Evolutionary conservation across 92 coral and sea anemone species (phyloP).

Genomic region (Metridium senile): DNA sequence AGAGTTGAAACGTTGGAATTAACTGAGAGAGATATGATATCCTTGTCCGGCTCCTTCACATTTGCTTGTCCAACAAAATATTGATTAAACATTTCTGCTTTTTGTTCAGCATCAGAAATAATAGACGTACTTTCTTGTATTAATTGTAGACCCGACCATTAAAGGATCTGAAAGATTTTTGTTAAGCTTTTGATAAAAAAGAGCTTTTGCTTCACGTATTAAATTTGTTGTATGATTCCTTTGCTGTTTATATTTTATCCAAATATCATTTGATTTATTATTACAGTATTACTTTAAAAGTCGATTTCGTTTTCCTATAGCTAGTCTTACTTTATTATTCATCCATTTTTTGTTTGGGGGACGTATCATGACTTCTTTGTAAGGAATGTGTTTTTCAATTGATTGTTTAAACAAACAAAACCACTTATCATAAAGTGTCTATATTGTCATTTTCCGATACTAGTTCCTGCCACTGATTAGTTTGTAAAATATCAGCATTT

Average conservation of each 20-base stretch:
- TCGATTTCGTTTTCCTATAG: constrained; percentile 48
- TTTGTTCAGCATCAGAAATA: constrained; percentile 28
- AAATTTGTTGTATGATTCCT: constrained; percentile 43
- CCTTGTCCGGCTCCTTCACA: constrained; percentile 18
- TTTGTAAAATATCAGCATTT: constrained; percentile 1
- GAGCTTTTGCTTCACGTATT: constrained; percentile 35
- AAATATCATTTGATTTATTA: constrained; percentile 21
- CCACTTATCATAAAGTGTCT: neutral
- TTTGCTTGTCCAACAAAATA: constrained; percentile 43
- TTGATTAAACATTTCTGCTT: constrained; percentile 49
- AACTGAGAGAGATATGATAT: neutral
- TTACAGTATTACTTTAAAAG: constrained; percentile 23
- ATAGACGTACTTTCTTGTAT: constrained; percentile 4
- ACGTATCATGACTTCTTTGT: neutral
- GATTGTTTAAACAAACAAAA: neutral
- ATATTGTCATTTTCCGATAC: neutral
- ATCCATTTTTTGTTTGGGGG: neutral
- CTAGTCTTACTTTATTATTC: constrained; percentile 34
- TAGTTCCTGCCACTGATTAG: constrained; percentile 9
- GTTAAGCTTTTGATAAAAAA: constrained; percentile 41
- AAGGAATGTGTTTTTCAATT: neutral
- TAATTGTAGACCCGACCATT: constrained; percentile 49
- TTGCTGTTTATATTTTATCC: constrained; percentile 59
- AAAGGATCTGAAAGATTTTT: constrained; percentile 42
- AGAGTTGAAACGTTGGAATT: neutral